These are phyloP conservation scores for Rhopalosiphum maidis DNA, from an alignment of 1,140 invertebrate genomes.

Conservation along the genomic window DNA sequence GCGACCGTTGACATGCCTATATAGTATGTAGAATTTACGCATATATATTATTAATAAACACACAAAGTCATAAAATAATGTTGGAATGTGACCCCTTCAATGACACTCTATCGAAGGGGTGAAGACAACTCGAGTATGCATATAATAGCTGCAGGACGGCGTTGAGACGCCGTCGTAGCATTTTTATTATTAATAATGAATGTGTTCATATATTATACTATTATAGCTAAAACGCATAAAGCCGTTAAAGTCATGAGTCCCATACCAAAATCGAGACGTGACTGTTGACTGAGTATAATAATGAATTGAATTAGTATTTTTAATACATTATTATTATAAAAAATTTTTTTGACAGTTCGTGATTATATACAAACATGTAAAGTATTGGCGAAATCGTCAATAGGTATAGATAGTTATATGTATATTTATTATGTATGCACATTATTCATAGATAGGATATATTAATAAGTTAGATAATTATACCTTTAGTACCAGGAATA, in stretches of 20 bases:
- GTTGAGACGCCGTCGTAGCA: neutral
- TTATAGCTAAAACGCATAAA: neutral
- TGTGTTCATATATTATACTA: neutral
- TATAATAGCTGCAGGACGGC: neutral
- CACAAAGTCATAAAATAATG: conserved; percentile 15
- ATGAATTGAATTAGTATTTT: neutral
- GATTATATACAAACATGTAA: neutral
- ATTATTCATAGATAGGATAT: neutral
- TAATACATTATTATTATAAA: neutral
- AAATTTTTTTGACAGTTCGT: neutral
- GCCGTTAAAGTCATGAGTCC: neutral
- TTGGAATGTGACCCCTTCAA: conserved; percentile 42
- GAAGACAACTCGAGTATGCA: conserved; percentile 9
- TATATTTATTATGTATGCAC: neutral
- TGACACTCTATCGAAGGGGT: neutral
- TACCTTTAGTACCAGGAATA: conserved; percentile 25
- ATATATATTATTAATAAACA: conserved; percentile 47
- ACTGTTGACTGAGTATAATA: neutral
- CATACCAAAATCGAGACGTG: conserved; percentile 21
- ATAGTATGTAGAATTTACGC: neutral
- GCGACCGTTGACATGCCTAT: conserved; percentile 74
- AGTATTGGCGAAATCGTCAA: no score
- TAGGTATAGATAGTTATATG: neutral
- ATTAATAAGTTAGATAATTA: neutral
- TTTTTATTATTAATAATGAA: conserved; percentile 45